phyloP scores from a whole-genome alignment of 1,140 invertebrate species.

The Drosophila lini region DNA sequence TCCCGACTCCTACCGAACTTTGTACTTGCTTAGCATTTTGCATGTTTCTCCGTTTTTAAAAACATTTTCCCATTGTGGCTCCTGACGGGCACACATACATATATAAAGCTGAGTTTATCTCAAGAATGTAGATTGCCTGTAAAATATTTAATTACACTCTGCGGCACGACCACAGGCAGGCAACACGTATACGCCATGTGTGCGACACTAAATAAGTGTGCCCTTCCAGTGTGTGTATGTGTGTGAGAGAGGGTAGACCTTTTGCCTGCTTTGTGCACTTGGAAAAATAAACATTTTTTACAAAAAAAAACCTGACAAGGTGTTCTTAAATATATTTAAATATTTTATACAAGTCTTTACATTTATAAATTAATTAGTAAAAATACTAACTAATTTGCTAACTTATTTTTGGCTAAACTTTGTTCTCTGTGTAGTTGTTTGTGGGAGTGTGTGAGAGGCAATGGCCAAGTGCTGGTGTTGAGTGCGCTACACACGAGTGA shows the following conservation, averaged over 20 bases:
- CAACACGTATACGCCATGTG: conserved; percentile 57
- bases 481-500: conserved; percentile 80
- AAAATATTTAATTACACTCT: conserved; percentile 83
- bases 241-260: conserved; percentile 31
- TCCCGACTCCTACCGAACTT: neutral
- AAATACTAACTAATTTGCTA: neutral
- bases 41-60: conserved; percentile 48
- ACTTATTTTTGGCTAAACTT: neutral
- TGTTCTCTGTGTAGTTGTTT: conserved; percentile 16
- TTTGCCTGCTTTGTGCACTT: conserved; percentile 30
- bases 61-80: conserved; percentile 47
- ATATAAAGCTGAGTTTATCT: conserved; percentile 79
- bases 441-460: conserved; percentile 58
- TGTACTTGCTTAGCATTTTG: conserved; percentile 30
- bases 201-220: conserved; percentile 41
- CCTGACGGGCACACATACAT: conserved; percentile 24
- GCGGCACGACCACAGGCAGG: conserved; percentile 57
- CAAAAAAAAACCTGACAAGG: too few relatives aligned
- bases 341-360: neutral
- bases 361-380: neutral
- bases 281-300: neutral
- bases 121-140: conserved; percentile 83
- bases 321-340: neutral
- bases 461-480: conserved; percentile 76
- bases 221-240: conserved; percentile 2